Conservation (phyloP, 2,113 vertebrate genomes). For the Dromaius novaehollandiae region DNA sequence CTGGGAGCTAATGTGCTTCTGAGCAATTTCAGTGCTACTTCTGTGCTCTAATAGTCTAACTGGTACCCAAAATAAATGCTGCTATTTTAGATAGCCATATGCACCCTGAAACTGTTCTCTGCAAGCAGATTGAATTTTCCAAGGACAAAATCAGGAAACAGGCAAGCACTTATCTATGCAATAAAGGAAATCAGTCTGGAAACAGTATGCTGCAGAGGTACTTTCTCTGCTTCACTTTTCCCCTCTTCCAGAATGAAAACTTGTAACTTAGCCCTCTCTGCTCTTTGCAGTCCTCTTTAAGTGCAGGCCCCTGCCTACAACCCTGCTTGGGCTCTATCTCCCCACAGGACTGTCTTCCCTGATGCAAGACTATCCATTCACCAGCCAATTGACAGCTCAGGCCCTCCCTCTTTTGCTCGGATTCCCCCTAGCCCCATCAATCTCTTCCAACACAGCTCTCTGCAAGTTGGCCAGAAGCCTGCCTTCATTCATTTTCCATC, state of each 20-base stretch:
- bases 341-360: background rate
- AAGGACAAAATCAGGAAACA: background rate
- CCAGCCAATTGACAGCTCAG: background rate
- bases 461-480: background rate
- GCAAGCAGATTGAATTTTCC: background rate
- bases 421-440: background rate
- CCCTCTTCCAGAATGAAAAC: background rate
- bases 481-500: background rate
- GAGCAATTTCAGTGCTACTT: background rate
- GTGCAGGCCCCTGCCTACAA: background rate
- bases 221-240: background rate
- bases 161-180: background rate
- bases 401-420: rapidly evolving
- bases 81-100: background rate
- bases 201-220: background rate
- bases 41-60: background rate
- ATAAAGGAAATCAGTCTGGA: background rate
- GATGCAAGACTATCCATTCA: background rate
- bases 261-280: background rate
- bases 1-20: background rate
- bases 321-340: background rate
- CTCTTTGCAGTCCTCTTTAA: background rate
- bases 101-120: background rate
- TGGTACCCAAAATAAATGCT: background rate
- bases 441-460: background rate